phyloP scores from a whole-genome alignment of 2,888 invertebrate species.

The Mallateleia sp. region DNA sequence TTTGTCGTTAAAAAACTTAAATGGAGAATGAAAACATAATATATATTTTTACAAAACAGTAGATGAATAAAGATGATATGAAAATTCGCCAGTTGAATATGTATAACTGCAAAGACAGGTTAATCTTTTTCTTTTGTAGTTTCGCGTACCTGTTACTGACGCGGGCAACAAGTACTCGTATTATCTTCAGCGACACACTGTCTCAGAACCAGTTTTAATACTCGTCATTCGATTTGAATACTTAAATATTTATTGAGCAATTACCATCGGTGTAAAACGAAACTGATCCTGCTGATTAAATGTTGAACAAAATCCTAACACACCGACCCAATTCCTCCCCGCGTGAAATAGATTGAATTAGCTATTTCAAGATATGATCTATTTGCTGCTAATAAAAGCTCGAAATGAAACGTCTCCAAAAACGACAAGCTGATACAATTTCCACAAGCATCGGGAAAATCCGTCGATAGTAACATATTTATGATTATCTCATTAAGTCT shows the following conservation, averaged over 20 bases:
- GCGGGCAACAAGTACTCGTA: constrained; percentile 67
- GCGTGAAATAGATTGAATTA: too few relatives aligned
- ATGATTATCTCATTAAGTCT: too few relatives aligned
- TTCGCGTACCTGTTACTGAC: constrained; percentile 66
- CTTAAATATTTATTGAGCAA: constrained; percentile 23
- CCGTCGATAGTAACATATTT: too few relatives aligned
- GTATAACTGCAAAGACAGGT: constrained; percentile 44
- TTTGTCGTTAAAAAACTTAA: too few relatives aligned
- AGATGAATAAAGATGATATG: constrained; percentile 59
- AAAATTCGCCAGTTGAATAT: constrained; percentile 55
- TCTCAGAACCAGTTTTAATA: constrained; percentile 31
- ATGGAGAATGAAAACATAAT: constrained; percentile 15
- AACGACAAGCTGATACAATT: too few relatives aligned
- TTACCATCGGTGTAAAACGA: background rate
- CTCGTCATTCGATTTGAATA: constrained; percentile 18
- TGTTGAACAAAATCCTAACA: too few relatives aligned
- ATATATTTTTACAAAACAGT: constrained; percentile 27
- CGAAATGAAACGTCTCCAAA: too few relatives aligned
- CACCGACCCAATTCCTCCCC: too few relatives aligned
- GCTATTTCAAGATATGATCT: too few relatives aligned
- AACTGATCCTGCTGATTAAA: too few relatives aligned
- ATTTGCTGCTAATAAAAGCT: too few relatives aligned
- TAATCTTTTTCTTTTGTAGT: constrained; percentile 42
- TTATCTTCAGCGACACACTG: constrained; percentile 45
- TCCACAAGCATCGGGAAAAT: too few relatives aligned